Evolutionary conservation across 2,113 vertebrate genomes (phyloP).

Genomic region (Rhea pennata): DNA sequence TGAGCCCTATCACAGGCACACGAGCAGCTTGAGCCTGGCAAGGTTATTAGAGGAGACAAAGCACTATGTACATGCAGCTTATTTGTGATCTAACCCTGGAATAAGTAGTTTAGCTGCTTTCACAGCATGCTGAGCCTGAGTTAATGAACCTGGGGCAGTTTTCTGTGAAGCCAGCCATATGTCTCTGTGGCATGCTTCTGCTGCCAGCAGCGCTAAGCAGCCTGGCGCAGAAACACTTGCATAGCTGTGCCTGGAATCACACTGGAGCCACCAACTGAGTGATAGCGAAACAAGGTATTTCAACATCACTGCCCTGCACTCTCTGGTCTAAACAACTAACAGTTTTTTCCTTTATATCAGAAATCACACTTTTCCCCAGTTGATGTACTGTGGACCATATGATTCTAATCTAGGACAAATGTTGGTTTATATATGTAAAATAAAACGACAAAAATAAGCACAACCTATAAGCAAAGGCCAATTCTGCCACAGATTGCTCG

Average conservation of each 20-base stretch:
- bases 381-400: rapidly evolving
- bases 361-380: not conserved
- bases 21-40: not conserved
- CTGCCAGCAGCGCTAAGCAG: not conserved
- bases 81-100: conserved; percentile 21
- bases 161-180: not conserved
- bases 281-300: not conserved
- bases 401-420: not conserved
- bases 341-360: not conserved
- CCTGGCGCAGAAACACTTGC: not conserved
- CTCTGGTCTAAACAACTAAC: not conserved
- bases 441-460: not conserved
- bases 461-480: not conserved
- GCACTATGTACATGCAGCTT: not conserved
- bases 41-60: conserved; percentile 44
- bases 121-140: not conserved
- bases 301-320: not conserved
- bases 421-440: not conserved
- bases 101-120: conserved; percentile 55
- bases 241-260: not conserved
- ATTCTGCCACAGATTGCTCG: not conserved
- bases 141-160: not conserved
- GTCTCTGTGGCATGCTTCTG: not conserved
- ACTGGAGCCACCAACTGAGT: not conserved
- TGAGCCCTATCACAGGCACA: not conserved